A percentile compares a stretch with the other conserved stretches of the same genome.
Conservation (phyloP, 2,113 vertebrate species). For the Erpornis zantholeuca region DNA sequence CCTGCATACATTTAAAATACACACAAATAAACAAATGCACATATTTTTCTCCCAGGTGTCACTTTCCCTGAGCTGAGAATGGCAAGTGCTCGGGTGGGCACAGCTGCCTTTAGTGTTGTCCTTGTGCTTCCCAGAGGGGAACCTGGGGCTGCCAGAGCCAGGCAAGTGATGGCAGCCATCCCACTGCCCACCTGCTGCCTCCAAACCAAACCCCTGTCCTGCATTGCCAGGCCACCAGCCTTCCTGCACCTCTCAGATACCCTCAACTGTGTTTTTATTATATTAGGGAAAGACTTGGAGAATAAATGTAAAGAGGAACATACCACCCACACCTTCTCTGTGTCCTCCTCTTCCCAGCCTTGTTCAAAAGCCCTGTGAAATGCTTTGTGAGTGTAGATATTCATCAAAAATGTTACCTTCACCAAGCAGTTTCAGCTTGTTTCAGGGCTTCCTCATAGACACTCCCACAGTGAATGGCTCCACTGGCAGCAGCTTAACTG, state of each 20-base stretch:
- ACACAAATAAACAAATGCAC: neutral
- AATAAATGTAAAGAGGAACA: neutral
- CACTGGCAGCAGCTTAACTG: neutral
- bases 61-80: neutral
- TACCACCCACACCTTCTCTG: neutral
- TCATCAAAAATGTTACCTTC: neutral
- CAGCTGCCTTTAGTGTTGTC: neutral
- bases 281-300: neutral
- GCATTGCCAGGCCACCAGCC: neutral
- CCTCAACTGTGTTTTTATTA: neutral
- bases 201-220: neutral
- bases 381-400: neutral
- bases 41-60: neutral
- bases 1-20: neutral
- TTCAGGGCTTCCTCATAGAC: neutral
- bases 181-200: neutral
- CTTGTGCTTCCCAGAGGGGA: neutral
- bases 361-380: neutral
- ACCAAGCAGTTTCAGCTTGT: neutral
- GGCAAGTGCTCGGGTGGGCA: rapidly evolving
- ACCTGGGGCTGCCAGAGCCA: neutral
- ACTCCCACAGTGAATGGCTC: neutral
- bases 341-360: neutral
- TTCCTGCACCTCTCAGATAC: neutral
- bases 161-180: neutral